Evolutionary conservation across 2,797 vertebrate genomes (phyloP), one percentile per base, ranked within the genome.

Genomic region (Lepidocolaptes lacrymiger): DNA sequence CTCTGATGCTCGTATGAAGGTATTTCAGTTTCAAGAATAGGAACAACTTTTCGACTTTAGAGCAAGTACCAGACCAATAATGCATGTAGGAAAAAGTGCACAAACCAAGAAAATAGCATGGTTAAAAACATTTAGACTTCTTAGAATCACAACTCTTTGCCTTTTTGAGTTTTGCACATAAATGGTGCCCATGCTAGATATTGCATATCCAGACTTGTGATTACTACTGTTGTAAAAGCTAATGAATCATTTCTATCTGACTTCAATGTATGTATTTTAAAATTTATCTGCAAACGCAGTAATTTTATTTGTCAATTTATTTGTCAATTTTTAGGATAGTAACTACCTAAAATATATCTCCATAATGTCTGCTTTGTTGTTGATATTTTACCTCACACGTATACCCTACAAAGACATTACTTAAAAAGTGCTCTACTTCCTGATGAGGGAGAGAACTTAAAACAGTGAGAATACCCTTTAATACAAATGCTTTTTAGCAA

Each of bases 31-130:
- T 83, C 36, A 69, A 49, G 8, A 22, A 36, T 34, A 71, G 41
- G 7, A 18, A 43, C 36, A 10, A 51, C 16, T 51, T 48, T 55
- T 26, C 23, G 54, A 46, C 58, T 89, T 79, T 16, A 73, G 4
- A 64, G 23, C 20, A 84, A 74, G 7, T 55, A 71, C 44, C 8
- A 26, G 32, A 56, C 7, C 20, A 77, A 30, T 3, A 49, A 51
- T 0, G 3, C 7, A 62, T 2, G 2, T 14, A 8, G 16, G 0
- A 3, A 23, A 46, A 59, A 55, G 48, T 11, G n/a, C 19, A 30
- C 8, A 89, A 56, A 61, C 2, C 5, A 55, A 39, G 52, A 84
- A 55, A 56, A 10, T 3, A 62, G 19, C 5, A 9, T 2, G 1
- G 18, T 23, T 88, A 37, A 28, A 87, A 59, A 11, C 8, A 11